Evolutionary conservation across 2,113 vertebrate species (phyloP).

Genomic region (Lophochroa leadbeateri): DNA sequence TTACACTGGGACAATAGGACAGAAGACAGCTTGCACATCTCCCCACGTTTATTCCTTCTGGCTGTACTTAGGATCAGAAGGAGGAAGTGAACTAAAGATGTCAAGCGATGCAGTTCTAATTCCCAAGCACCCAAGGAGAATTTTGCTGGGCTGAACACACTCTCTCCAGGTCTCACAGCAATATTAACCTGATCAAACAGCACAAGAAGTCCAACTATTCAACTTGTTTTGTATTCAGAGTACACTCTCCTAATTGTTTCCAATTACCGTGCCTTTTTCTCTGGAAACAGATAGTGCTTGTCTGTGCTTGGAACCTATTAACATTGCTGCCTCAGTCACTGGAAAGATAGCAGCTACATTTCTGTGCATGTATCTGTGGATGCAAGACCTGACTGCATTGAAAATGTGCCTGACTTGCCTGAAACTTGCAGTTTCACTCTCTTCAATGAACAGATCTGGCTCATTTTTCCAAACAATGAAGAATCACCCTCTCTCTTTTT

Average conservation of each 20-base stretch:
- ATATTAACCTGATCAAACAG: background rate
- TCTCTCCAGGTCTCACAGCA: background rate
- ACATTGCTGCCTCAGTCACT: background rate
- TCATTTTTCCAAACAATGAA: background rate
- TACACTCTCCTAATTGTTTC: conserved; percentile 26
- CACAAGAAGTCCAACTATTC: background rate
- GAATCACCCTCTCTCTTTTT: background rate
- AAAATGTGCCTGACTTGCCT: background rate
- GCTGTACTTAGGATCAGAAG: background rate
- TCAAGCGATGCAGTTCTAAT: background rate
- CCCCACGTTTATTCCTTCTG: background rate
- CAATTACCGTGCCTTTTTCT: conserved; percentile 12
- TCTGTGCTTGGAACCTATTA: conserved; percentile 18
- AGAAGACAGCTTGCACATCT: background rate
- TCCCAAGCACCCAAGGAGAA: background rate
- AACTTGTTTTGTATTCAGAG: conserved; percentile 1
- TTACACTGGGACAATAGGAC: background rate
- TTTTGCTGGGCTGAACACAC: background rate
- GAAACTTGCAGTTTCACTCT: background rate
- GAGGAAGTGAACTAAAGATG: background rate
- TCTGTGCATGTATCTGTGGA: background rate
- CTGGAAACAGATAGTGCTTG: conserved; percentile 1
- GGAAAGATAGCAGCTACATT: background rate
- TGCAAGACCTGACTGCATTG: background rate
- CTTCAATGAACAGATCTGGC: background rate